Percentiles rank a stretch among this genome's conserved stretches.
Evolutionary conservation across 1,140 invertebrate genomes (phyloP).

Genomic region (Coelopa frigida): DNA sequence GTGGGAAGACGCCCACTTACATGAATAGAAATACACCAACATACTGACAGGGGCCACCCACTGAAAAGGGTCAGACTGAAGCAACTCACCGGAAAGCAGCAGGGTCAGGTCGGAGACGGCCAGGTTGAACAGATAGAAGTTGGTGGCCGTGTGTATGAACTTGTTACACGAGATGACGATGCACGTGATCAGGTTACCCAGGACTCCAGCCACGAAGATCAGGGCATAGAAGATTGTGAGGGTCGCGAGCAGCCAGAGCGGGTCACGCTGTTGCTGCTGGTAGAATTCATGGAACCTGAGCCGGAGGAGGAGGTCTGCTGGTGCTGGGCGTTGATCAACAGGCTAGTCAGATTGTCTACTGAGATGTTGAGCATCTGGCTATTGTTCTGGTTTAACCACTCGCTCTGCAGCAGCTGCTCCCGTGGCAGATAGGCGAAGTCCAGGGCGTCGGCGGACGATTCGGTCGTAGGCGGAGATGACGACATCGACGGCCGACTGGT

Average conservation of each 20-base stretch:
- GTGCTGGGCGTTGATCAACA: slow-evolving; percentile 26
- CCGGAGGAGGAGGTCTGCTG: too few species aligned
- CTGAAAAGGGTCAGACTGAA: too few species aligned
- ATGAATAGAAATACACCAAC: too few species aligned
- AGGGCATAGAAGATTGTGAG: slow-evolving; percentile 64
- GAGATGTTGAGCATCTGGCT: slow-evolving; percentile 42
- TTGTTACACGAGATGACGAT: slow-evolving; percentile 74
- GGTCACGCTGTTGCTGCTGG: slow-evolving; percentile 5
- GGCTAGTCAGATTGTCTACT: slow-evolving; percentile 31
- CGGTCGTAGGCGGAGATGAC: too few species aligned
- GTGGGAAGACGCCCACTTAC: too few species aligned
- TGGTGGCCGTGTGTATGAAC: slow-evolving; percentile 77
- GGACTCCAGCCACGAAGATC: slow-evolving; percentile 70
- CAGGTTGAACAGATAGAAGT: slow-evolving; percentile 81
- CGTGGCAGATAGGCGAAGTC: slow-evolving; percentile 7
- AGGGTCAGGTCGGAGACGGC: slow-evolving; percentile 83
- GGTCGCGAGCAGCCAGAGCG: slow-evolving; percentile 50
- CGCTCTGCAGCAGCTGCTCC: slow-evolving; percentile 28
- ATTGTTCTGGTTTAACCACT: slow-evolving; percentile 35
- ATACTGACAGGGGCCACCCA: too few species aligned
- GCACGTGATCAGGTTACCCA: slow-evolving; percentile 81
- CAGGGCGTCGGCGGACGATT: too few species aligned
- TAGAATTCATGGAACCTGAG: too few species aligned
- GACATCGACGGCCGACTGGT: too few species aligned
- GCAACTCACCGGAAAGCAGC: slow-evolving; percentile 50